Base-by-base conservation (phyloP, 2,888 invertebrate species). In the Rhamphomyia laevipes region DNA sequence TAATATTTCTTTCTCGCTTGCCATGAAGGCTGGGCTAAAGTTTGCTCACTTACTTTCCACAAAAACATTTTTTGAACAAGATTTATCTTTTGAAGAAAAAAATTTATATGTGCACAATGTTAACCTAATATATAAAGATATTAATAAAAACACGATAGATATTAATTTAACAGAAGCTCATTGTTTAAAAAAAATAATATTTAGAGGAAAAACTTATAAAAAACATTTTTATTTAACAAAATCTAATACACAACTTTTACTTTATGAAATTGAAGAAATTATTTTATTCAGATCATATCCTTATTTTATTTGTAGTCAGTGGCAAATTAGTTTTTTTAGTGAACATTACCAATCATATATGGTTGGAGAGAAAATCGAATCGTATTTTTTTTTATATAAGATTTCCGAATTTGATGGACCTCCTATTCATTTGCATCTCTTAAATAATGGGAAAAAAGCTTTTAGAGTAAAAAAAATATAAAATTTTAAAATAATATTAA, bases 61-160 rank as follows among this genome's bases (percentile, higher is more conserved):
- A 2, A 16, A 48, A 37, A 46, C 6, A 13, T 53, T 27, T 38
- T 42, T 51, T 37, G 43, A 23, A 3, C 17, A 5, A 23, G 17
- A 43, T 16, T 42, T 51, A 16, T 47, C 33, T 43, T 51, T 49
- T 45, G 51, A 53, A 49, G 45, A 50, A 21, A 51, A 53, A 47
- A 43, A 45, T 4, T 31, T 44, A 16, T 11, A 35, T 15, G 16
- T 44, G 15, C 7, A 10, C n/a, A 18, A 44, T 44, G 35, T 51
- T 23, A 37, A 27, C 23, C n/a, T 30, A 46, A 41, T 44, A 15
- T 16, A 44, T 18, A 17, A 48, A 33, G 37, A 42, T 35, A 35
- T n/a, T 33, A 15, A 17, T 31, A 44, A 9, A 40, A 15, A 31
- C 13, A 51, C 46, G 15, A 15, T 47, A 23, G 33, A 44, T 38